Base-by-base conservation (phyloP, 2,797 vertebrate genomes). In the Alca torda region DNA sequence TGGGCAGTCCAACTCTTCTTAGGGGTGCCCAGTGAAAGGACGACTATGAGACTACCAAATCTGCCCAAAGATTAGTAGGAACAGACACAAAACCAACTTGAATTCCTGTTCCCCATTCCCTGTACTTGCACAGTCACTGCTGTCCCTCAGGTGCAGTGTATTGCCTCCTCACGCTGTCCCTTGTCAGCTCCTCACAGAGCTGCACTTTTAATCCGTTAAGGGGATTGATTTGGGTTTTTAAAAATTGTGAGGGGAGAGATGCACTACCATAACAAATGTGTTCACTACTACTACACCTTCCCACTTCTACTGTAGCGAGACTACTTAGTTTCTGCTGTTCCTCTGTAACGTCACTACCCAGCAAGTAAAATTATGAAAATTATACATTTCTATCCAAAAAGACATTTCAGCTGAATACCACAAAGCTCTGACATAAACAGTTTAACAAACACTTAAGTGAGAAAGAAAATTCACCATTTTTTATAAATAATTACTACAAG, bases 281-380 rank as follows among this genome's bases (percentile, higher is more conserved):
- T 8, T 70, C 70, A 70, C 70, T 63, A 13, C 48, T 63, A 20
- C 43, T 30, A 12, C 30, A 84, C 15, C 13, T 74, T 48, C 53
- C 16, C 45, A 19, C 26, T 80, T 54, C 25, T 28, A 15, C 35
- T 39, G 37, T 2, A 76, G 45, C 4, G 3, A 79, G 18, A 37
- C 24, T 50, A 88, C 23, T 60, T 19, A 51, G 41, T 20, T 79
- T 64, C 83, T 88, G 35, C 35, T 68, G 31, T 48, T 64, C 15
- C 33, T 33, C 72, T 0, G 0, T 64, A 72, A 54, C 24, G 21
- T 35, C 54, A 45, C 18, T 16, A 6, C 26, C 50, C 45, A 48
- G 41, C 11, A 86, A 83, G 51, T 25, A n/a, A 35, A 76, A 51
- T 33, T 3, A 64, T 6, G 14, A 51, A 84, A 83, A 72, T 6